These are phyloP conservation scores for Cheiracanthium punctorium DNA, from an alignment of 2,888 invertebrate species.

Conservation along the genomic window DNA sequence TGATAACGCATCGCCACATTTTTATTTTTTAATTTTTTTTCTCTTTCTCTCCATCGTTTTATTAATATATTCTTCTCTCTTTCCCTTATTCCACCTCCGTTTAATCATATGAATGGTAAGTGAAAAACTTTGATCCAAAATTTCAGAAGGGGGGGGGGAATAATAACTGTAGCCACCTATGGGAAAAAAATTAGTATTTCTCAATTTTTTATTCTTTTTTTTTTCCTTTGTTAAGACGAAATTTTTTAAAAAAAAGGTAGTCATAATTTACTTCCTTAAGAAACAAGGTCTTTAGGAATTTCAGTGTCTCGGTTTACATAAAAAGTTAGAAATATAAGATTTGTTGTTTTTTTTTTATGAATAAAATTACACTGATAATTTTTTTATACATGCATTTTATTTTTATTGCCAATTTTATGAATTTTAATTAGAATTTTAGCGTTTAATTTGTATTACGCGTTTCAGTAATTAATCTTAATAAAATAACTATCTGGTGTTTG, in stretches of 20 bases:
- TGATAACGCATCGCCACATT: conserved; percentile 7
- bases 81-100: background rate
- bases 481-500: no score
- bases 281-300: background rate
- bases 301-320: background rate
- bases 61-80: background rate
- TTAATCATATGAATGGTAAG: conserved; percentile 1
- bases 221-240: background rate
- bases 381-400: no score
- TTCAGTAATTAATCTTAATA: no score
- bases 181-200: background rate
- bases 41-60: background rate
- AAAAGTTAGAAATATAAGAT: background rate
- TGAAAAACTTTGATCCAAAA: conserved; percentile 2
- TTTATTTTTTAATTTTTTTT: conserved; percentile 6
- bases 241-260: background rate
- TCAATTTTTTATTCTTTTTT: background rate
- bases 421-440: no score
- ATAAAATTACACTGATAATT: no score
- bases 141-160: background rate
- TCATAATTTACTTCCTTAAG: background rate
- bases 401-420: no score
- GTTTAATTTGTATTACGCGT: no score
- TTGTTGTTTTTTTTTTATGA: background rate
- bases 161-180: background rate